A percentile compares a stretch with the other conserved stretches of the same genome.
Conservation (phyloP, 1,140 invertebrate genomes). For the Acromyrmex charruanus region DNA sequence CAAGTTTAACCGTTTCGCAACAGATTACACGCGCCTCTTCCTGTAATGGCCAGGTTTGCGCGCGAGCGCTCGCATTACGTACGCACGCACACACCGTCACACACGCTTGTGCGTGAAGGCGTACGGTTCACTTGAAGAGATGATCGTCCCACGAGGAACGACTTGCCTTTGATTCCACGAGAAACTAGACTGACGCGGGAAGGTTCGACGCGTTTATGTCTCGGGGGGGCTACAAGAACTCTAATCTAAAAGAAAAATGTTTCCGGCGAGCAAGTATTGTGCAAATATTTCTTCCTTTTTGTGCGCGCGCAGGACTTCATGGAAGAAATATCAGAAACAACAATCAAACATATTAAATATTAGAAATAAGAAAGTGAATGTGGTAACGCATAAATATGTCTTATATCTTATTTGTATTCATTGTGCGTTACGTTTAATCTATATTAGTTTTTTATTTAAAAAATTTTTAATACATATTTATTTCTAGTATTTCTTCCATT, state of each 20-base stretch:
- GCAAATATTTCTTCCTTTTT: too few species aligned
- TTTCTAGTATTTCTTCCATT: too few species aligned
- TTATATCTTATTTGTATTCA: too few species aligned
- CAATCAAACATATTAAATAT: too few species aligned
- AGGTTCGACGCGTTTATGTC: neutral
- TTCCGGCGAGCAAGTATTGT: neutral
- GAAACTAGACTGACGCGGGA: slow-evolving; percentile 44
- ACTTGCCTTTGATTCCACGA: slow-evolving; percentile 26
- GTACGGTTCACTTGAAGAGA: slow-evolving; percentile 14
- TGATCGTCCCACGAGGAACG: slow-evolving; percentile 39
- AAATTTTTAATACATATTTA: too few species aligned
- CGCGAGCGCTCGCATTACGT: neutral
- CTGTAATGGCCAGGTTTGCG: slow-evolving; percentile 16
- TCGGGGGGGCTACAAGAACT: neutral
- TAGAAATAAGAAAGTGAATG: too few species aligned
- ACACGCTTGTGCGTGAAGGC: neutral
- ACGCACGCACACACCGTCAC: too few species aligned
- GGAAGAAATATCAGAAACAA: too few species aligned
- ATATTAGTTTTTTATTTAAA: too few species aligned
- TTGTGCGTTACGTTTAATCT: too few species aligned
- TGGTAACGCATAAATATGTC: too few species aligned
- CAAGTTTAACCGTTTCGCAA: slow-evolving; percentile 64
- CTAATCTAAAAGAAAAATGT: neutral
- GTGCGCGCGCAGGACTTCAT: too few species aligned
- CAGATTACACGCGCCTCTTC: slow-evolving; percentile 53